A percentile compares a stretch with the other conserved stretches of the same genome.
phyloP scores from a whole-genome alignment of 2,888 invertebrate species.

The Mesorhabditis belari region DNA sequence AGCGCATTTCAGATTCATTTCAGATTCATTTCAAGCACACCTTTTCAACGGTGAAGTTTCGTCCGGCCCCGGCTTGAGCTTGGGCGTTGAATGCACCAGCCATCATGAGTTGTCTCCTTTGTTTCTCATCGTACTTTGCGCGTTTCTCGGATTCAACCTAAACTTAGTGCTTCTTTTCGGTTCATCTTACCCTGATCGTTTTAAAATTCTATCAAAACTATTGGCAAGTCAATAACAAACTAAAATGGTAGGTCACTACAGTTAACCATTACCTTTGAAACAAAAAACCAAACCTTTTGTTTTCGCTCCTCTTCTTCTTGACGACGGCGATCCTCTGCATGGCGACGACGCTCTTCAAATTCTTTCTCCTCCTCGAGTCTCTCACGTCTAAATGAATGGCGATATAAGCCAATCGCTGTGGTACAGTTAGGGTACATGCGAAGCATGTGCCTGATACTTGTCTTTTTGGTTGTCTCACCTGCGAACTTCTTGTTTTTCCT shows the following conservation, averaged over 20 bases:
- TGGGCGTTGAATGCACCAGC: constrained; percentile 47
- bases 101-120: constrained; percentile 52
- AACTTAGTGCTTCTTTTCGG: constrained; percentile 32
- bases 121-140: constrained; percentile 54
- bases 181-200: no score
- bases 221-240: no score
- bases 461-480: constrained; percentile 5
- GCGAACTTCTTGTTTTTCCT: constrained; percentile 78
- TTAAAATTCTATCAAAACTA: no score
- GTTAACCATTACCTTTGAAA: no score
- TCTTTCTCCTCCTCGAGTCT: constrained; percentile 47
- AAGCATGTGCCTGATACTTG: no score
- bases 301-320: constrained; percentile 30
- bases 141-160: constrained; percentile 42
- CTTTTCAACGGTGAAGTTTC: constrained; percentile 43
- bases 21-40: not conserved
- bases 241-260: no score
- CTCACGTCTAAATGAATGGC: constrained; percentile 18
- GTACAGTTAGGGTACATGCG: no score
- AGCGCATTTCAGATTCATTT: not conserved
- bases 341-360: constrained; percentile 40
- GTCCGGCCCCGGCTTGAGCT: constrained; percentile 29
- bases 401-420: no score
- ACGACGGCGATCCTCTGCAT: constrained; percentile 43
- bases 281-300: not conserved